Evolutionary conservation across 2,113 vertebrate species (phyloP).

Genomic region (Mohoua ochrocephala): DNA sequence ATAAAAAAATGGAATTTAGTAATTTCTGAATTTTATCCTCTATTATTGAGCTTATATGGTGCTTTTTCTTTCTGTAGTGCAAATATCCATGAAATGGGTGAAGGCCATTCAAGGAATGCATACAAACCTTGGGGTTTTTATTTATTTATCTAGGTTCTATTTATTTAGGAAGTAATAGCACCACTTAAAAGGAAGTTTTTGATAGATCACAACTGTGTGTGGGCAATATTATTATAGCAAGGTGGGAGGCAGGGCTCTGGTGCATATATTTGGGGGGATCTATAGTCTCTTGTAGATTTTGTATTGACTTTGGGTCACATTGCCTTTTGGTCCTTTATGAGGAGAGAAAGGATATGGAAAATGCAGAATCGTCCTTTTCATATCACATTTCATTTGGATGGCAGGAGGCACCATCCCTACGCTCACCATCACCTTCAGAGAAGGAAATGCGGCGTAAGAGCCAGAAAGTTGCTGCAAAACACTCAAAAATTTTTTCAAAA

Average conservation of each 20-base stretch:
- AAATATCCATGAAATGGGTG: neutral
- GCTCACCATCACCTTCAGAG: no score
- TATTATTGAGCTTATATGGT: neutral
- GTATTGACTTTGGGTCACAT: neutral
- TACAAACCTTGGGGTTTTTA: neutral
- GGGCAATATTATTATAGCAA: neutral
- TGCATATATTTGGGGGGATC: no score
- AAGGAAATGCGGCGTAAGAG: neutral
- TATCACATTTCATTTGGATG: neutral
- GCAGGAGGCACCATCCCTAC: neutral
- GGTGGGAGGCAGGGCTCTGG: neutral
- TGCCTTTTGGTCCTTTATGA: neutral
- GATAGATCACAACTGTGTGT: neutral
- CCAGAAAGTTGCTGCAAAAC: neutral
- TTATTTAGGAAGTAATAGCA: neutral
- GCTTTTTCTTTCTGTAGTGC: neutral
- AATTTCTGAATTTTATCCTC: neutral
- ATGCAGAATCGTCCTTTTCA: neutral
- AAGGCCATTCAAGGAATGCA: neutral
- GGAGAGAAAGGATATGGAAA: neutral
- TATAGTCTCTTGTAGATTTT: neutral
- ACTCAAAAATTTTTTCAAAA: rapidly evolving
- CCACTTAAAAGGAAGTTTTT: neutral
- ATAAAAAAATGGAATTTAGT: neutral
- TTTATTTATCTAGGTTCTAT: neutral